These are phyloP conservation scores for Pagetopsis macropterus DNA, from an alignment of 2,797 vertebrate species.

Conservation along the genomic window DNA sequence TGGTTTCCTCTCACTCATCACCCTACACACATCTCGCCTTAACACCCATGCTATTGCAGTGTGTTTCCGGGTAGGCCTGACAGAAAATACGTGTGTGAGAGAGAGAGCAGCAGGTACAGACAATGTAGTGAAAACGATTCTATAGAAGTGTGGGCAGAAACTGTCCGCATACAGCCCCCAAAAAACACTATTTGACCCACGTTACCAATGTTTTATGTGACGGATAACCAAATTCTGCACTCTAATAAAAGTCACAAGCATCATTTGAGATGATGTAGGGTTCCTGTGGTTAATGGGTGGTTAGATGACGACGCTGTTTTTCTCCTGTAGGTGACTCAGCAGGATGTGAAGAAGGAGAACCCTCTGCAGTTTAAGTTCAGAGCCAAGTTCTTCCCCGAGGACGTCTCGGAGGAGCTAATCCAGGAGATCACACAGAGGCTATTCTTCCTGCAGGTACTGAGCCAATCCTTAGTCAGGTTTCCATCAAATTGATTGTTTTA, in stretches of 20 bases:
- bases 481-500: neutral
- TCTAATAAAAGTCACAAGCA: too few species aligned
- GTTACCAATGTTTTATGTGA: neutral
- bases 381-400: constrained; percentile 97
- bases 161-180: constrained; percentile 5
- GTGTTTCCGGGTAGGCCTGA: neutral
- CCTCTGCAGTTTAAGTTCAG: constrained; percentile 97
- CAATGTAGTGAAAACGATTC: constrained; percentile 62
- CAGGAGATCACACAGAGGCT: constrained; percentile 97
- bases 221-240: neutral
- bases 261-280: too few species aligned
- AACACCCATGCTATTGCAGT: constrained; percentile 20
- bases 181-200: neutral
- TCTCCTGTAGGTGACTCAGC: constrained; percentile 90
- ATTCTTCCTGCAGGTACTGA: constrained; percentile 93
- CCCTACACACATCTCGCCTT: constrained; percentile 23
- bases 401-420: constrained; percentile 95
- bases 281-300: neutral
- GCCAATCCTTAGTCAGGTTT: neutral
- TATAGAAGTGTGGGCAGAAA: neutral
- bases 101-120: neutral
- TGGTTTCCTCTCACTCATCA: constrained; percentile 19
- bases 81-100: constrained; percentile 11
- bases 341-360: constrained; percentile 98
- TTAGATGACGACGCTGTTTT: neutral